Evolutionary conservation across 2,113 vertebrate species (phyloP).

Genomic region (Proterorhinus semilunaris): DNA sequence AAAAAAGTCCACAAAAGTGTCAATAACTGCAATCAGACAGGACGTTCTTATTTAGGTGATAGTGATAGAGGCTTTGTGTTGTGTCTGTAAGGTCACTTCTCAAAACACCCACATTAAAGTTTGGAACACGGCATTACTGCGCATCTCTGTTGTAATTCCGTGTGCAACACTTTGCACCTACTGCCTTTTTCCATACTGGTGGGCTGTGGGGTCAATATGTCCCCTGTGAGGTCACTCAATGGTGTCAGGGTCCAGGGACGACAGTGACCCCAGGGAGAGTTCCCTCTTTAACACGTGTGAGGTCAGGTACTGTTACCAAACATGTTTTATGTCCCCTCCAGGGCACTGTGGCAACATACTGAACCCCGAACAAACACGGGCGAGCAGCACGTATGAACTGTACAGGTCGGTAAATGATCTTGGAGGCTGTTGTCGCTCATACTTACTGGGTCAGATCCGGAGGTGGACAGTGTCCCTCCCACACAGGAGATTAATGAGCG

Average conservation of each 20-base stretch:
- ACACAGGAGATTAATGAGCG: slow-evolving; percentile 60
- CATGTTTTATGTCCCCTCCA: slow-evolving; percentile 48
- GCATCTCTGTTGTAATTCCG: background rate
- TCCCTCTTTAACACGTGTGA: slow-evolving; percentile 52
- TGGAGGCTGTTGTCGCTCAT: slow-evolving; percentile 48
- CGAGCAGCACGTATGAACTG: slow-evolving; percentile 37
- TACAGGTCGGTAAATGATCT: slow-evolving; percentile 45
- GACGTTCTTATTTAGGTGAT: background rate
- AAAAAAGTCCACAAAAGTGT: background rate
- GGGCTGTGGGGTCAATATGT: slow-evolving; percentile 53
- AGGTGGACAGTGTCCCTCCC: slow-evolving; percentile 57
- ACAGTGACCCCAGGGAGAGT: slow-evolving; percentile 69
- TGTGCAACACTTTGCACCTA: background rate
- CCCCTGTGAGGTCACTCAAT: slow-evolving; percentile 64
- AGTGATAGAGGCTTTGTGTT: background rate
- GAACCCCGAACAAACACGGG: slow-evolving; percentile 50
- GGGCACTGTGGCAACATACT: slow-evolving; percentile 62
- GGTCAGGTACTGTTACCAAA: slow-evolving; percentile 59
- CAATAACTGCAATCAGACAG: background rate
- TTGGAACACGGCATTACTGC: background rate
- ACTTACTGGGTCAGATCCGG: slow-evolving; percentile 48
- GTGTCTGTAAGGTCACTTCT: background rate
- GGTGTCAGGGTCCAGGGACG: slow-evolving; percentile 56
- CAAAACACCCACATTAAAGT: slow-evolving; percentile 2
- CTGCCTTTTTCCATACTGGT: background rate